Percentiles rank a stretch among this genome's conserved stretches.
These are phyloP conservation scores for Pterophyllum scalare DNA, from an alignment of 2,113 vertebrate genomes.

Conservation along the genomic window DNA sequence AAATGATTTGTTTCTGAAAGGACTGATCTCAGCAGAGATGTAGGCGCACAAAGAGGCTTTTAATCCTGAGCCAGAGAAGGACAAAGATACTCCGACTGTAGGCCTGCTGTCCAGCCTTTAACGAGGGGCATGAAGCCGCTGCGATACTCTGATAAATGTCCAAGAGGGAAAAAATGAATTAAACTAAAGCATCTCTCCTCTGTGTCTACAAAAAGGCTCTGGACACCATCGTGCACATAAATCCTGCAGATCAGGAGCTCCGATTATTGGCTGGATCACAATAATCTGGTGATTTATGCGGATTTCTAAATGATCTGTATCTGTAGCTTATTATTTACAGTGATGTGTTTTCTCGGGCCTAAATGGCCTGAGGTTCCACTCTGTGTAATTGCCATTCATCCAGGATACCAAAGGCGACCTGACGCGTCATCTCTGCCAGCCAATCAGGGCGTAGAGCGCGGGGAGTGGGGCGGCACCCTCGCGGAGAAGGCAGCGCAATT, in stretches of 20 bases:
- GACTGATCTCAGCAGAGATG: neutral
- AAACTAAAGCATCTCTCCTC: neutral
- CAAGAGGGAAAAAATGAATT: neutral
- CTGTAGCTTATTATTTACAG: conserved; percentile 50
- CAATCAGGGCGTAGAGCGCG: conserved; percentile 72
- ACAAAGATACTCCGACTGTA: neutral
- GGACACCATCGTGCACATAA: neutral
- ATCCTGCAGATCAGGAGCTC: neutral
- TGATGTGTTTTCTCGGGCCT: conserved; percentile 40
- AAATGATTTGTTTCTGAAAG: neutral
- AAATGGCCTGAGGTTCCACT: conserved; percentile 41
- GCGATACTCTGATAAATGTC: neutral
- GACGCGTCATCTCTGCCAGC: conserved; percentile 32
- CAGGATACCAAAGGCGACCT: conserved; percentile 5
- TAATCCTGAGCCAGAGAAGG: neutral
- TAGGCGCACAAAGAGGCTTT: neutral
- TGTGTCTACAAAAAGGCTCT: conserved; percentile 6
- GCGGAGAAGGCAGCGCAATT: conserved; percentile 83
- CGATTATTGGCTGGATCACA: neutral
- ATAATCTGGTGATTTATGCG: conserved; percentile 2
- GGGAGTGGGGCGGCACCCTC: conserved; percentile 64
- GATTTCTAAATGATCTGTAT: conserved; percentile 4
- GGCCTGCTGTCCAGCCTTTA: neutral
- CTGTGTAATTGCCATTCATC: conserved; percentile 56
- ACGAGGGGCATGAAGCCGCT: neutral